Evolutionary conservation across 2,113 vertebrate genomes (phyloP), one percentile per base, ranked within the genome.

Genomic region (Pseudolaguvia tuberculata): DNA sequence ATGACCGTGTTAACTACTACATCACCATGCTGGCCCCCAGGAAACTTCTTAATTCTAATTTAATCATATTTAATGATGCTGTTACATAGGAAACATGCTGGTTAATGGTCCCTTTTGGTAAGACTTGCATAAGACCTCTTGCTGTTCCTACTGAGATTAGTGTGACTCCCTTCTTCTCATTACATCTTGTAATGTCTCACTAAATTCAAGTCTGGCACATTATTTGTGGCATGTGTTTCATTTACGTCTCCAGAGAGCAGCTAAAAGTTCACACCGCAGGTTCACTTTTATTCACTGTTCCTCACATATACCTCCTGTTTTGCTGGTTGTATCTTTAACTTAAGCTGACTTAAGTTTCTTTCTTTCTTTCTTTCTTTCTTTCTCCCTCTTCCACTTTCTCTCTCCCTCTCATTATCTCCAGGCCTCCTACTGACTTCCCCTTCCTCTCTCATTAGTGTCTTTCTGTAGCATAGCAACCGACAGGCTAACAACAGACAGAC

Each of bases 381-480:
- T 58, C 29, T 39, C 29, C 53, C 20, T 29, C 35, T 55, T 55
- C 39, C 76, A 23, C 23, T 27, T 57, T 74, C 62, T n/a, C n/a
- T n/a, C n/a, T n/a, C n/a, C n/a, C n/a, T n/a, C n/a, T 80, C 70
- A 27, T 77, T 78, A 81, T 78, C 77, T 79, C 80, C 13, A 63
- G 62, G 42, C 77, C 80, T 78, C 76, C 80, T 75, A 76, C 73
- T 76, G 80, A 73, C 80, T 79, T 78, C 76, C 71, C 58, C 72
- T 78, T 78, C 69, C 73, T 79, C 75, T 79, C 73, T 75, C 75
- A 81, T 81, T 81, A 81, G 80, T 76, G 77, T 79, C 68, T 55
- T 65, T 76, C 80, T 78, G 80, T 81, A 78, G 21, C 80, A 70
- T 79, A 78, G 77, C 77, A 81, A 78, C 80, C 10, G 80, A 75